Conservation (phyloP, 2,888 invertebrate genomes). For the Nephrocerus scutellatus region DNA sequence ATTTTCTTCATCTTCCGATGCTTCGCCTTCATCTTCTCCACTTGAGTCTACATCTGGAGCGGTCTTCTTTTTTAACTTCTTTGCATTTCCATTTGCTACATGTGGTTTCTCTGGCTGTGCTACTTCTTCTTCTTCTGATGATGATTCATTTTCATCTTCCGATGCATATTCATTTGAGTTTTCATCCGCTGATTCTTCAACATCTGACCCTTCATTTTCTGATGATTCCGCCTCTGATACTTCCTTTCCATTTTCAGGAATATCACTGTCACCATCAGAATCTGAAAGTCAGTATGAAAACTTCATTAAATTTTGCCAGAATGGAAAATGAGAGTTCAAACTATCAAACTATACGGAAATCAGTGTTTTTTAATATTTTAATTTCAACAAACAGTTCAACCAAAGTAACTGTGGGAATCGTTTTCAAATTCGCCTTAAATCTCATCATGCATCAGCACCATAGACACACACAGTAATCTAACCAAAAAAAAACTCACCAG, state of each 20-base stretch:
- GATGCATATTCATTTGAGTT: constrained; percentile 20
- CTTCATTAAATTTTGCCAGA: constrained; percentile 29
- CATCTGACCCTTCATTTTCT: no score
- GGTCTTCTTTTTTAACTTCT: constrained; percentile 23
- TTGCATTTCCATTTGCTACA: constrained; percentile 7
- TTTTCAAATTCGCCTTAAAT: constrained; percentile 3
- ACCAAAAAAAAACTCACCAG: no score
- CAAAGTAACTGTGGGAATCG: constrained; percentile 13
- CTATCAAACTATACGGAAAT: not conserved
- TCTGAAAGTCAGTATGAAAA: constrained; percentile 14
- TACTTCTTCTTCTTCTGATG: constrained; percentile 24
- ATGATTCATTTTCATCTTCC: constrained; percentile 20
- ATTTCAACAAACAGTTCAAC: constrained; percentile 21
- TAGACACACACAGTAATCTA: no score
- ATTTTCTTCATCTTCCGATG: no score
- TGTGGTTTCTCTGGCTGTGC: constrained; percentile 23
- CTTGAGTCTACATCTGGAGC: constrained; percentile 23
- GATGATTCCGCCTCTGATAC: no score
- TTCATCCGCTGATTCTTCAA: no score
- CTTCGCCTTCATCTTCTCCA: constrained; percentile 25
- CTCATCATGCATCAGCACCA: no score
- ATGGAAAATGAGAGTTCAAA: not conserved
- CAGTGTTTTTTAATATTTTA: constrained; percentile 5
- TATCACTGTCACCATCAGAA: no score
- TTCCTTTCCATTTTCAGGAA: no score